These are phyloP conservation scores for Rhagologus leucostigma DNA, from an alignment of 2,113 vertebrate genomes.

Conservation along the genomic window DNA sequence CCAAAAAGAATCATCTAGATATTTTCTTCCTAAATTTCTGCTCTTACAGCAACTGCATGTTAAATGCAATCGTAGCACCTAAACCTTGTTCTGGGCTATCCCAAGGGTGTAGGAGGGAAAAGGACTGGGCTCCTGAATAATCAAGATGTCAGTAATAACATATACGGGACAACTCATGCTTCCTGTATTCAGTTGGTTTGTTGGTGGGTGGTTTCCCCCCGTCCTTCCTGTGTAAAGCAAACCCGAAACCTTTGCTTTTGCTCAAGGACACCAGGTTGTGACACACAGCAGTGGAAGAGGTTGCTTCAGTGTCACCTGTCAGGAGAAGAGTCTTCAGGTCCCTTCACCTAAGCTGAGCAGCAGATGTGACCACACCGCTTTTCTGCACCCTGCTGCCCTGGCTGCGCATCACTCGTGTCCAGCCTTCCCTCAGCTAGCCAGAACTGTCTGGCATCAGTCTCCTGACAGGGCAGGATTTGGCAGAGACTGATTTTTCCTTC, in stretches of 20 bases:
- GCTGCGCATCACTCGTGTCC: rapidly evolving
- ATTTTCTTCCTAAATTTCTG: not conserved
- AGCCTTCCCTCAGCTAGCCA: rapidly evolving
- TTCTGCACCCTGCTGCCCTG: not conserved
- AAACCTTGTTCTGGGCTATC: not conserved
- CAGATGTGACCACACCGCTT: rapidly evolving
- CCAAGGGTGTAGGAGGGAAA: not conserved
- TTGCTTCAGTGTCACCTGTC: not conserved
- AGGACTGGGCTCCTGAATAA: not conserved
- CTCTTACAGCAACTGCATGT: not conserved
- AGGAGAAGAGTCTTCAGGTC: not conserved
- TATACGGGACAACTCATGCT: not conserved
- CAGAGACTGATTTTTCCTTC: not conserved
- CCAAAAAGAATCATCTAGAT: not conserved
- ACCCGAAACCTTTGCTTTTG: not conserved
- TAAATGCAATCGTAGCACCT: not conserved
- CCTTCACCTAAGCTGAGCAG: not conserved
- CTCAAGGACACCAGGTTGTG: not conserved
- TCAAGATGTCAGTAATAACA: not conserved
- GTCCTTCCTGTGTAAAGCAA: not conserved
- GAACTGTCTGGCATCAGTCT: not conserved
- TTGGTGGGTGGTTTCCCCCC: not conserved
- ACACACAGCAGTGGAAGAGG: not conserved
- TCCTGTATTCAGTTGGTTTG: not conserved
- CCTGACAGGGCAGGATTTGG: not conserved